A percentile compares a stretch with the other conserved stretches of the same genome.
Conservation (phyloP, 2,113 vertebrate genomes). For the Corythoichthys haematopterus region DNA sequence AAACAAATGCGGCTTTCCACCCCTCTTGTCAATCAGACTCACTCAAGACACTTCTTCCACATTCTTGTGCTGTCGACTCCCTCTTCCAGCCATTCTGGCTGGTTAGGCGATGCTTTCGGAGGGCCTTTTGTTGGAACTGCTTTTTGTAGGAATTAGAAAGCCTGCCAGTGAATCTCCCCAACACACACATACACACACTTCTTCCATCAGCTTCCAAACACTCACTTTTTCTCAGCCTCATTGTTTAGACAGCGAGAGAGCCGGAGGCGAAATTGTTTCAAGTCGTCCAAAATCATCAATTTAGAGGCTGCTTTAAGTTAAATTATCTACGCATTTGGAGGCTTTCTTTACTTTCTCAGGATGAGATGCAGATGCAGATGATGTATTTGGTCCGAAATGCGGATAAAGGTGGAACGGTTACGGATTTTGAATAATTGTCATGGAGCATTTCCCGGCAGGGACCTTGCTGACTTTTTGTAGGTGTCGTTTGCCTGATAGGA, state of each 20-base stretch:
- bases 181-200: no score
- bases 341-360: background rate
- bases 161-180: slow-evolving; percentile 27
- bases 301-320: background rate
- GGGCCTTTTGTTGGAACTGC: slow-evolving; percentile 52
- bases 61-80: slow-evolving; percentile 41
- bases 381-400: background rate
- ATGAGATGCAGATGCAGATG: background rate
- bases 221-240: slow-evolving; percentile 29
- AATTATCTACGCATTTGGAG: background rate
- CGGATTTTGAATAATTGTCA: slow-evolving; percentile 13
- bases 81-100: slow-evolving; percentile 28
- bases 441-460: slow-evolving; percentile 33
- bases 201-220: slow-evolving; percentile 15
- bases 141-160: slow-evolving; percentile 57
- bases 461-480: slow-evolving; percentile 9
- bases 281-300: slow-evolving; percentile 3
- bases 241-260: slow-evolving; percentile 44
- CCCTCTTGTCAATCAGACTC: no score
- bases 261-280: slow-evolving; percentile 27
- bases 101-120: no score
- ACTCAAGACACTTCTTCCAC: no score
- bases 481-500: slow-evolving; percentile 40
- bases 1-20: no score
- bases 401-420: no score